Base-by-base conservation (phyloP, 2,888 invertebrate genomes). In the Stenichneumon culpator region DNA sequence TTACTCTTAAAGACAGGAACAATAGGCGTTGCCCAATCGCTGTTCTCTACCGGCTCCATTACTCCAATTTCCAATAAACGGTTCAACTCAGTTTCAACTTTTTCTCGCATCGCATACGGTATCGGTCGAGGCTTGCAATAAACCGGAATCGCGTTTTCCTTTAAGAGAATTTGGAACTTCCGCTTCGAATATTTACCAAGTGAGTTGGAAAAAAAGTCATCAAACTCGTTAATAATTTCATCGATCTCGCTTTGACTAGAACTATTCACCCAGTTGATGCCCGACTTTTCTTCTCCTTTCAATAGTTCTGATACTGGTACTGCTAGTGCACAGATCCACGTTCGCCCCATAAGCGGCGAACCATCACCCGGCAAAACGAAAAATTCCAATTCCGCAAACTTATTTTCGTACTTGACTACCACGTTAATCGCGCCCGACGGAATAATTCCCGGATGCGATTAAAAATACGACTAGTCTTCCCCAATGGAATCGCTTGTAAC, bases 91-190 rank as follows among this genome's bases (percentile, higher is more conserved):
- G n/a, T 19, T 19, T 52, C 52, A 19, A 52, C 52, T 52, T 7
- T 52, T 19, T 52, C 52, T n/a, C 52, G 52, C 52, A 52, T 7
- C 52, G 52, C 19, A 19, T 52, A 89, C 0, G 89, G 88, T 1
- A 87, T 75, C 67, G 87, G 77, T 83, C 78, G 44, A 19, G 78
- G 72, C 16, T 72, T 79, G 14, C 89, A 54, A 84, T 87, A 89
- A 28, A 87, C 73, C 36, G 88, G 88, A 25, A 68, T 81, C 39
- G 73, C 77, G 57, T 86, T 79, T 16, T 74, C 72, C 60, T 88
- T 87, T 16, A 87, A 57, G 54, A 68, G 63, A 22, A 88, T 44
- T 3, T 78, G 79, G n/a, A 88, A 84, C 82, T 87, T 72, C 36
- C 67, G 36, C 36, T 57, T 57, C 9, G 68, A 67, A 52, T 57